Evolutionary conservation across 2,797 vertebrate genomes (phyloP).

Genomic region (Pitangus sulphuratus): DNA sequence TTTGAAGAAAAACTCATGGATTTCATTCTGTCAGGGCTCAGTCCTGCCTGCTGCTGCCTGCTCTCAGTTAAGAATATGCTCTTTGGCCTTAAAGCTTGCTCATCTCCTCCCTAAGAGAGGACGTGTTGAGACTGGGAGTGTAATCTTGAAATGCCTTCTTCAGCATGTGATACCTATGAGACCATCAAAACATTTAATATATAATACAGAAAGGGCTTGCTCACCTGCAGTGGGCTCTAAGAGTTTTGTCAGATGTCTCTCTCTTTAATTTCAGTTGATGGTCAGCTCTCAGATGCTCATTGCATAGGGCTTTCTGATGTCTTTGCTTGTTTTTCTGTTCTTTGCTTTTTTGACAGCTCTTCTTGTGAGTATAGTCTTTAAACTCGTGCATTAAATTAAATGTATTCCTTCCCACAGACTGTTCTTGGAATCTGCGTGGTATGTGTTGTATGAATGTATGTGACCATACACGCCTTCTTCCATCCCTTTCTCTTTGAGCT

Average conservation of each 20-base stretch:
- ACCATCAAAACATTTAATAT: background rate
- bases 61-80: background rate
- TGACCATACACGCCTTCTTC: background rate
- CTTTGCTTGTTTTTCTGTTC: background rate
- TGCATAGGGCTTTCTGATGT: background rate
- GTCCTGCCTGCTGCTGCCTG: background rate
- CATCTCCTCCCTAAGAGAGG: background rate
- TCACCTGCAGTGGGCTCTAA: background rate
- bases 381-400: background rate
- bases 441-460: background rate
- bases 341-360: background rate
- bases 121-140: background rate
- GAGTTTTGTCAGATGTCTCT: background rate
- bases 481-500: background rate
- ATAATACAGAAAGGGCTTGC: background rate
- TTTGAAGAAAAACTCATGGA: background rate
- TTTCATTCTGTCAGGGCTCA: background rate
- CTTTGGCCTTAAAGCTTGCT: background rate
- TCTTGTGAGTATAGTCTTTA: background rate
- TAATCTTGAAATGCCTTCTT: background rate
- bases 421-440: background rate
- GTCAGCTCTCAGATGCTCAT: background rate
- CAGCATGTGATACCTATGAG: background rate
- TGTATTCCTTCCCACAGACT: background rate
- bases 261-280: background rate